Evolutionary conservation across 2,888 invertebrate species (phyloP).

Genomic region (Petrophora chlorosata): DNA sequence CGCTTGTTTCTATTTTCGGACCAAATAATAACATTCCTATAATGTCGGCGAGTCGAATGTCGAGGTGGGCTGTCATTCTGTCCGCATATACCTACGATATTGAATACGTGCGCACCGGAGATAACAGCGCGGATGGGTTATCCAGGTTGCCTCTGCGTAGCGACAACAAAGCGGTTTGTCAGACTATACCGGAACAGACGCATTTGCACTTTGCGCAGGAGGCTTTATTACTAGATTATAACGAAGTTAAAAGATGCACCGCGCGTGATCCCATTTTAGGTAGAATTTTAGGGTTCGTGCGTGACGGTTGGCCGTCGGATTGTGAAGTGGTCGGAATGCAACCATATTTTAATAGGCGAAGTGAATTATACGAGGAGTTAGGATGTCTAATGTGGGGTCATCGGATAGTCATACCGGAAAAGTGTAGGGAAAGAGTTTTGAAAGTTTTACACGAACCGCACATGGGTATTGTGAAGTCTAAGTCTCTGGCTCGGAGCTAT

Average conservation of each 20-base stretch:
- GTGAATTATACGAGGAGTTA: conserved; percentile 32
- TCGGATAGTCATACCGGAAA: conserved; percentile 11
- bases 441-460: conserved; percentile 21
- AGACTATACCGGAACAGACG: conserved; percentile 26
- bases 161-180: neutral
- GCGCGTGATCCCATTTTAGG: conserved; percentile 23
- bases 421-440: conserved; percentile 11
- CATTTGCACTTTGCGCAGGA: conserved; percentile 26
- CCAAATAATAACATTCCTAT: conserved; percentile 30
- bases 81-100: conserved; percentile 29
- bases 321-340: conserved; percentile 15
- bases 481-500: conserved; percentile 24
- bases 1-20: conserved; percentile 35
- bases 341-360: conserved; percentile 32
- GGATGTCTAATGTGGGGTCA: conserved; percentile 32
- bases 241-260: conserved; percentile 14
- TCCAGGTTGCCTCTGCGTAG: conserved; percentile 21
- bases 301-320: conserved; percentile 32
- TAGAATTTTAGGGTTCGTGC: conserved; percentile 23
- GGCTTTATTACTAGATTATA: conserved; percentile 23
- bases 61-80: conserved; percentile 23
- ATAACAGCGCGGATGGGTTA: conserved; percentile 28
- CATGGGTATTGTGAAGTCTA: conserved; percentile 31
- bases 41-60: conserved; percentile 30
- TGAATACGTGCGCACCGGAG: conserved; percentile 23